Evolutionary conservation across 1,140 invertebrate genomes (phyloP).

Genomic region (Apis laboriosa): DNA sequence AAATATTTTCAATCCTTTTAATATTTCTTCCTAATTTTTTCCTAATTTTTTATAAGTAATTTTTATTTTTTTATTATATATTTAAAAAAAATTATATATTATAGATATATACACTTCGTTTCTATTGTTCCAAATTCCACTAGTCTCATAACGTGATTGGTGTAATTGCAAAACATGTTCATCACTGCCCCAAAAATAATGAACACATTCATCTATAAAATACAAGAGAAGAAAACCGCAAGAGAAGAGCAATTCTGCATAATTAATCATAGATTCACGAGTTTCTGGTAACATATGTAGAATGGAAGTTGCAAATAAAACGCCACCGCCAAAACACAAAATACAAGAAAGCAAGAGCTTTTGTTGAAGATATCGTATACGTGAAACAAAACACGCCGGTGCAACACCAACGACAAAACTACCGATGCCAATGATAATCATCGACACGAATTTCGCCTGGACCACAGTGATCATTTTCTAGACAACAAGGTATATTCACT

Average conservation of each 20-base stretch:
- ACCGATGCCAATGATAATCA: constrained; percentile 85
- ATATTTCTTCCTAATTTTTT: background rate
- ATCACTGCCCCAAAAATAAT: constrained; percentile 82
- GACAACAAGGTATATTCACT: background rate
- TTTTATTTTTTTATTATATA: background rate
- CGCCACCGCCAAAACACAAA: constrained; percentile 92
- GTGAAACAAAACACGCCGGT: constrained; percentile 83
- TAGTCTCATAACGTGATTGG: no score
- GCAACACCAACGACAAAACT: constrained; percentile 86
- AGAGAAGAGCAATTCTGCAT: constrained; percentile 87
- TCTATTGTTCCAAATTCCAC: background rate
- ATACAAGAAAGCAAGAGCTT: constrained; percentile 85
- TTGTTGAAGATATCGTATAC: constrained; percentile 78
- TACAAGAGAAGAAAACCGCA: constrained; percentile 91
- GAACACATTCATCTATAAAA: constrained; percentile 88
- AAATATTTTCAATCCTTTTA: background rate
- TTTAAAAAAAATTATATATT: background rate
- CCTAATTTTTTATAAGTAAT: background rate
- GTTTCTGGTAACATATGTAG: constrained; percentile 93
- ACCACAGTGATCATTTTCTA: constrained; percentile 48
- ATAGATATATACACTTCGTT: constrained; percentile 3
- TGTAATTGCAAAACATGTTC: background rate
- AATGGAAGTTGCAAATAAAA: constrained; percentile 90
- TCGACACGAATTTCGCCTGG: constrained; percentile 86
- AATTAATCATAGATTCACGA: constrained; percentile 80